Conservation (phyloP, 2,797 vertebrate species). For the Bryconaethiops microstoma region DNA sequence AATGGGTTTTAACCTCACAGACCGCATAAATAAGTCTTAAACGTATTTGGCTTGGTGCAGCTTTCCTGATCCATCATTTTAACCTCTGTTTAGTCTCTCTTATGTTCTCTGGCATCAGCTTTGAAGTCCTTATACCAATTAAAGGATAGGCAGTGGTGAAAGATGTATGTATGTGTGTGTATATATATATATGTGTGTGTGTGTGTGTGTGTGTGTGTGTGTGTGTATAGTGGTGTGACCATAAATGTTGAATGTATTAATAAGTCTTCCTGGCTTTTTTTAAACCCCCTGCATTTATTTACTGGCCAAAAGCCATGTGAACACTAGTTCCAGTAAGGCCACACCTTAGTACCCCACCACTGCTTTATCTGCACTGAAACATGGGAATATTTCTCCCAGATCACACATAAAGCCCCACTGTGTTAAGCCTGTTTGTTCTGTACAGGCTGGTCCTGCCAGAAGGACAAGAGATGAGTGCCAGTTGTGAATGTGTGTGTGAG, state of each 20-base stretch:
- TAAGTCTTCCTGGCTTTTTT: too few relatives aligned
- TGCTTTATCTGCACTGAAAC: not conserved
- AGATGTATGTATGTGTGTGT: too few relatives aligned
- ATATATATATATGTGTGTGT: too few relatives aligned
- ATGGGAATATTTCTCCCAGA: not conserved
- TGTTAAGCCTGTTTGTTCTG: not conserved
- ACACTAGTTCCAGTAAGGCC: not conserved
- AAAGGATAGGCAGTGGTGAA: too few relatives aligned
- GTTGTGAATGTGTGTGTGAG: constrained; percentile 7
- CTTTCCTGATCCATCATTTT: not conserved
- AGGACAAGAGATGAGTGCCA: not conserved
- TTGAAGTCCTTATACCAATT: not conserved
- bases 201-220: too few relatives aligned
- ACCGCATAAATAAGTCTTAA: not conserved
- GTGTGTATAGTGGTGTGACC: too few relatives aligned
- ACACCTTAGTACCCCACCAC: not conserved
- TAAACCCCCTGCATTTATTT: not conserved
- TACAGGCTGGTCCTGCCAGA: not conserved
- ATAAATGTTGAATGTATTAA: too few relatives aligned
- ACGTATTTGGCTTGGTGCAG: not conserved
- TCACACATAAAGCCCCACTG: not conserved
- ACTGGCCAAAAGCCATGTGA: not conserved
- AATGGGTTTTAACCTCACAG: constrained; percentile 6
- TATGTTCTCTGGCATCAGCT: not conserved
- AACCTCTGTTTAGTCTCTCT: constrained; percentile 8